phyloP scores from a whole-genome alignment of 35 echinoderm and acorn worm genomes.

The Apostichopus japonicus region DNA sequence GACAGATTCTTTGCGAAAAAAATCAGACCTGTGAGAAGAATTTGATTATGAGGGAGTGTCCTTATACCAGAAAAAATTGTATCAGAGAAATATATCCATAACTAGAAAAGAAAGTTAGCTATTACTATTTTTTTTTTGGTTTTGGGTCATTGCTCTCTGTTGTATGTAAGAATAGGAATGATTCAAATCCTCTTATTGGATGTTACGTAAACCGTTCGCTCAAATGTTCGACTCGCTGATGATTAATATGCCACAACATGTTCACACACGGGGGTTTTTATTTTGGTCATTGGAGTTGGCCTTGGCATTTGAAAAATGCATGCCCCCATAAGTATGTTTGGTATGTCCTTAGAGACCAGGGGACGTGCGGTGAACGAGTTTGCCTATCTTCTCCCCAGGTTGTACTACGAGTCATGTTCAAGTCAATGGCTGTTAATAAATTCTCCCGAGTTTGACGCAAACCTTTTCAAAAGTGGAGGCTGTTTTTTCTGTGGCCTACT shows the following conservation, averaged over 20 bases:
- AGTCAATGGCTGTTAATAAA: background rate
- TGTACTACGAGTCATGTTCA: background rate
- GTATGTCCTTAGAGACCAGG: conserved; percentile 23
- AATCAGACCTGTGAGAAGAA: too few relatives aligned
- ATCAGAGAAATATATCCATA: too few relatives aligned
- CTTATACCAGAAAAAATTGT: too few relatives aligned
- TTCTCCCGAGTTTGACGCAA: background rate
- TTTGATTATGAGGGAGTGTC: too few relatives aligned
- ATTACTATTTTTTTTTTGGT: background rate
- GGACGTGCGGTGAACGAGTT: background rate
- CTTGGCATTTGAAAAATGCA: conserved; percentile 43
- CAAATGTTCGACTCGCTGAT: background rate
- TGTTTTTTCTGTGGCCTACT: background rate
- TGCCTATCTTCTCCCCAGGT: conserved; percentile 20
- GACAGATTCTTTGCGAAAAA: too few relatives aligned
- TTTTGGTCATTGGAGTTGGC: background rate
- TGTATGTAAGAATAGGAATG: background rate
- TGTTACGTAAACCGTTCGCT: background rate
- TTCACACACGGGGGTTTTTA: background rate
- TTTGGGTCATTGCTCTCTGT: background rate
- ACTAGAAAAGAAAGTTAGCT: background rate
- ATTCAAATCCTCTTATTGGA: background rate
- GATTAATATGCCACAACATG: background rate
- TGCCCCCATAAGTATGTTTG: conserved; percentile 41
- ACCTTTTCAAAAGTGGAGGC: background rate